Evolutionary conservation across 2,888 invertebrate genomes (phyloP), one percentile per base, ranked within the genome.

Genomic region (Helleia helle): DNA sequence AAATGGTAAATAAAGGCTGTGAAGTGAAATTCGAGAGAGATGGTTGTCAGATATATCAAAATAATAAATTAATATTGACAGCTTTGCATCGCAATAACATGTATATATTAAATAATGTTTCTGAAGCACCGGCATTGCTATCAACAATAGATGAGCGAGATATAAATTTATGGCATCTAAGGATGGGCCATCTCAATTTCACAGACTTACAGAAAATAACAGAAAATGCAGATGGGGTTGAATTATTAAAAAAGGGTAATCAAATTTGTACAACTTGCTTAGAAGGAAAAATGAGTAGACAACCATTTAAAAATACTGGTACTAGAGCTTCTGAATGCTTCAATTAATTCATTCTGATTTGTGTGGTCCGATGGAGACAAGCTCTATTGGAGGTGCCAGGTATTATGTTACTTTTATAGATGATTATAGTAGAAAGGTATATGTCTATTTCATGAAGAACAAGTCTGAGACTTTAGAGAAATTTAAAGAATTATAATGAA

Each of bases 321-420:
- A 34, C 12, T 4, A 6, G 34, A 7, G 34, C 34, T 12, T 34
- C 12, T 12, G 34, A 22, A 8, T 12, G 12, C 37, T 37, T 25
- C 26, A 37, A 17, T 26, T 37, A 26, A 26, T 37, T 6, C 37
- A 37, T 17, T 12, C 37, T n/a, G 27, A 37, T 15, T 17, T 37
- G 37, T 37, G 37, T 26, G 26, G 27, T 37, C 17, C 15, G 37
- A 37, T 37, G 37, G 27, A 37, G 37, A 37, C 37, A 17, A 37
- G 26, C 11, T 37, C 37, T 15, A 7, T 37, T 15, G 37, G 26
- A 17, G 37, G 37, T 5, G 37, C 37, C 11, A 27, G 15, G 37
- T 37, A 37, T 26, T 37, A 26, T 37, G 7, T 37, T 3, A 37
- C 37, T 26, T 37, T 37, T 9, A 37, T 37, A 11, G 37, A 26